Evolutionary conservation across 2,113 vertebrate species (phyloP).

Genomic region (Columba livia): DNA sequence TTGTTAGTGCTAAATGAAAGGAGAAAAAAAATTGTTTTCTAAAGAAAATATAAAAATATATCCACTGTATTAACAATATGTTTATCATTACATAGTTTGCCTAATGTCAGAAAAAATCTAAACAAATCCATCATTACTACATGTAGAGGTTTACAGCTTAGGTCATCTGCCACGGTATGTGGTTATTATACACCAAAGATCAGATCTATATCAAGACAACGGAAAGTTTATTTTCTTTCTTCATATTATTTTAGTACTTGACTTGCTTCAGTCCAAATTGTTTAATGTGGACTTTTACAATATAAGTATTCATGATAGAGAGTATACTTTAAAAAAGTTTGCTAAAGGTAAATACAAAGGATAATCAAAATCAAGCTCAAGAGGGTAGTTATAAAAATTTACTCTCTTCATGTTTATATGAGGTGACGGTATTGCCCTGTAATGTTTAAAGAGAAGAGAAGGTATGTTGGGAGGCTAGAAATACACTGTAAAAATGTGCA

Average conservation of each 20-base stretch:
- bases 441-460: background rate
- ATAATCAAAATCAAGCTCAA: background rate
- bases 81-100: constrained; percentile 2
- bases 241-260: background rate
- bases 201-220: constrained; percentile 26
- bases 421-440: background rate
- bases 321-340: background rate
- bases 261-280: background rate
- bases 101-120: constrained; percentile 25
- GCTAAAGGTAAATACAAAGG: background rate
- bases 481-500: background rate
- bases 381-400: background rate
- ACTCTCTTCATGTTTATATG: background rate
- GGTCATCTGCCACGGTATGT: constrained; percentile 16
- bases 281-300: background rate
- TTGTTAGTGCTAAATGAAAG: constrained; percentile 13
- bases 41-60: constrained; percentile 4
- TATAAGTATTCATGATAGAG: background rate
- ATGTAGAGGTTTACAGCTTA: background rate
- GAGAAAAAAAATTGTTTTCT: background rate
- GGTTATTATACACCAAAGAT: constrained; percentile 47
- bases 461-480: background rate
- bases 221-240: constrained; percentile 8
- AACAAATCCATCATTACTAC: constrained; percentile 36
- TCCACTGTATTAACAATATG: background rate